Conservation (phyloP, 2,888 invertebrate species). For the Ennomos quercinarius region DNA sequence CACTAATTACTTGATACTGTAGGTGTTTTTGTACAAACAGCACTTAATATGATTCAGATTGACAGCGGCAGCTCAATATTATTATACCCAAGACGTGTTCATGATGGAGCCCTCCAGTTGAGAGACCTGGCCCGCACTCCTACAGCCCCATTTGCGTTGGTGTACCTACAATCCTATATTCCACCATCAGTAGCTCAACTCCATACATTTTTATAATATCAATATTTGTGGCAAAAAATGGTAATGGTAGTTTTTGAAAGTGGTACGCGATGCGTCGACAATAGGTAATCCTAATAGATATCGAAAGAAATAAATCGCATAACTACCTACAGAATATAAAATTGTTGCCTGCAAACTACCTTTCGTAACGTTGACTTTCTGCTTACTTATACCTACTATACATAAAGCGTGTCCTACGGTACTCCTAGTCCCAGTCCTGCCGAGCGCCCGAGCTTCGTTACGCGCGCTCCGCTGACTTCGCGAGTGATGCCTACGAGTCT, state of each 20-base stretch:
- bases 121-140: conserved; percentile 30
- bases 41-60: conserved; percentile 23
- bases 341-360: background rate
- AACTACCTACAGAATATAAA: no score
- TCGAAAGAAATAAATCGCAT: no score
- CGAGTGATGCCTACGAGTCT: conserved; percentile 76
- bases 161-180: background rate
- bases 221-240: no score
- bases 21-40: conserved; percentile 6
- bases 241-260: no score
- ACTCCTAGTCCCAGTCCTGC: conserved; percentile 38
- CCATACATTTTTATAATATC: background rate
- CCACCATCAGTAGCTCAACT: conserved; percentile 12
- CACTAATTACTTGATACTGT: background rate
- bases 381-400: background rate
- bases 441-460: conserved; percentile 71
- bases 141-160: conserved; percentile 11
- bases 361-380: conserved; percentile 1
- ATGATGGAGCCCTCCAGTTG: conserved; percentile 35
- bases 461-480: conserved; percentile 71
- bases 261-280: no score
- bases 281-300: no score
- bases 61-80: conserved; percentile 30
- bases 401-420: background rate
- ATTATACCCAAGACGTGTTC: conserved; percentile 41